Evolutionary conservation across 2,888 invertebrate genomes (phyloP), one percentile per base, ranked within the genome.

Genomic region (Myopa testacea): DNA sequence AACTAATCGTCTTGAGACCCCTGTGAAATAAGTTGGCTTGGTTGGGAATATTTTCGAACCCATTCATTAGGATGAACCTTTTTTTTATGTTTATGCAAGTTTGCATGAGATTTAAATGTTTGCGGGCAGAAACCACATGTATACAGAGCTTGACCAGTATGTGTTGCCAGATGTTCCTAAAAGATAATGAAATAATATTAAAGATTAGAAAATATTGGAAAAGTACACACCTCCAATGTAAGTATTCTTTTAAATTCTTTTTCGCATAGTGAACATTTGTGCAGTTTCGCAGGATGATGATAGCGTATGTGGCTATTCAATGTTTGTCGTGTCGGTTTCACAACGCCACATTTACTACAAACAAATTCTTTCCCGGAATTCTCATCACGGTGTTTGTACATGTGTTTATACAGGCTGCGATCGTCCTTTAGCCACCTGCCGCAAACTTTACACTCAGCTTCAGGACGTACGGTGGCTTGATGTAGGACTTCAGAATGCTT

Each of bases 241-340:
- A 83, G 78, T 0, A 83, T 80, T 26, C 84, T 71, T 26, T 85
- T 85, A 10, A 85, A 85, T 62, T 84, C 84, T 78, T 85, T 85
- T 71, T 78, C 81, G 65, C 84, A 85, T 34, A 85, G 78, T 1
- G 80, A 83, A 77, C 84, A 85, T 38, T 82, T 82, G 81, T 85
- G 67, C 84, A 81, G 80, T 45, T 84, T 63, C 12, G 34, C 62
- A 45, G 84, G 84, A 76, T 85, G 85, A 81, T 85, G 85, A 76
- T 85, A 85, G 1, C 85, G 83, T 81, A 84, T 84, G 50, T 85
- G 84, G 45, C 84, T 82, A 79, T 82, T 82, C 37, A 85, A 72
- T 3, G 83, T 83, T 34, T 82, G 83, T 7, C 83, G 83, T 4
- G 85, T 83, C 16, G 84, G 77, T 77, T 84, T 84, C 77, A 84